Evolutionary conservation across 2,797 vertebrate genomes (phyloP), one percentile per base, ranked within the genome.

Genomic region (Odontamblyopus rebecca): DNA sequence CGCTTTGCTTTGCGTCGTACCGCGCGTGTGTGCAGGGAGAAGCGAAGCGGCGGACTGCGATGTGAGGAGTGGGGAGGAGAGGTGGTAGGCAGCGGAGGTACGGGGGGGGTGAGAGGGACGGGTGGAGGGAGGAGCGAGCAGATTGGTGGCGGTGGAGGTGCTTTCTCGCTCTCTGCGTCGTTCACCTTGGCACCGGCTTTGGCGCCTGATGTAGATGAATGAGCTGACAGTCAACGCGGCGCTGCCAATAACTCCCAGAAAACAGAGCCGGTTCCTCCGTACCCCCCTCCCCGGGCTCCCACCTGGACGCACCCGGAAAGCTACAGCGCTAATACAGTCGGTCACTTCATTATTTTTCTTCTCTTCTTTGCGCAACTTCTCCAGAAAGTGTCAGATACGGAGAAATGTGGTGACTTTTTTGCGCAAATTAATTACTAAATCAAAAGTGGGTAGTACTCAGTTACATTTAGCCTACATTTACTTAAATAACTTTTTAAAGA

Each of bases 151-250:
- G 41, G 41, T 13, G 41, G 9, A 11, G 41, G 41, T 8, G 5
- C 57, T 35, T 11, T 15, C 15, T 68, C 29, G 63, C 26, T 27
- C 8, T 62, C 62, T 64, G n/a, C n/a, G 76, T 64, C 72, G 76
- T 78, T 82, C 75, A 79, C 77, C 72, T 83, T 78, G 67, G 76
- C 64, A 73, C 72, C 66, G 53, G 68, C n/a, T 74, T 76, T 71
- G 77, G 63, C n/a, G 65, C 69, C 41, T 82, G 78, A 80, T 79
- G 66, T 41, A 80, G 75, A 89, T 73, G 70, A 86, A 85, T 75
- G 76, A 80, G 75, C 75, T 82, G 81, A 85, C 78, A 87, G 60
- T 80, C 73, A 70, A 1, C 81, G 71, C 74, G 70, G n/a, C 35
- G 63, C 70, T 77, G 78, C 73, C 71, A 73, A 71, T 78, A 82